These are phyloP conservation scores for Coboldia fuscipes DNA, from an alignment of 1,140 invertebrate species.

Conservation along the genomic window DNA sequence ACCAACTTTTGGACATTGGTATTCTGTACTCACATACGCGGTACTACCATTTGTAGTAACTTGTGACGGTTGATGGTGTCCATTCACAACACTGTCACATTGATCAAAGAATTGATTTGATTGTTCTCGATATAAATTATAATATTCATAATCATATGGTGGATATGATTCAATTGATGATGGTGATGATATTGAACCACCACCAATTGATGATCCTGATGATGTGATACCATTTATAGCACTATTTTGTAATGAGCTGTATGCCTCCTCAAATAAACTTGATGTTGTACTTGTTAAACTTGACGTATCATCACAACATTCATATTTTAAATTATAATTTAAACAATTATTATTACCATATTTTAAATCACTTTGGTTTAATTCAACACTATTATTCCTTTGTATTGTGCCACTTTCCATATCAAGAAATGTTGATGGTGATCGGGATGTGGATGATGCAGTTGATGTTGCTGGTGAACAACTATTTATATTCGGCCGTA, in stretches of 20 bases:
- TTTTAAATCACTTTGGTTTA: neutral
- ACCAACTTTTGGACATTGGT: too few species aligned
- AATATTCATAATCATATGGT: neutral
- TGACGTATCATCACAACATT: conserved; percentile 19
- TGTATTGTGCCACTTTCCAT: conserved; percentile 43
- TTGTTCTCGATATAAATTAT: neutral
- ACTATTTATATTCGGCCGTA: conserved; percentile 32
- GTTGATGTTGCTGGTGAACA: conserved; percentile 21
- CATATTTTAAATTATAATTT: conserved; percentile 9
- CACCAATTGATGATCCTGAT: too few species aligned
- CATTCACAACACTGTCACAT: neutral
- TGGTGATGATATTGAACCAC: neutral
- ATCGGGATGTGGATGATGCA: conserved; percentile 24
- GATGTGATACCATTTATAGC: neutral
- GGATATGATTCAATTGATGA: neutral
- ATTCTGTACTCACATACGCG: too few species aligned
- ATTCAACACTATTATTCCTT: conserved; percentile 19
- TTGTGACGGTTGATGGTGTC: too few species aligned
- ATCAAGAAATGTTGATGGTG: conserved; percentile 45
- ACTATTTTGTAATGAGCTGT: neutral
- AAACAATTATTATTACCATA: too few species aligned
- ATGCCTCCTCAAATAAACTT: conserved; percentile 1
- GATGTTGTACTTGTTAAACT: conserved; percentile 10
- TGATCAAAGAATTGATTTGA: neutral
- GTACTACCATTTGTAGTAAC: too few species aligned